Percentiles rank a stretch among this genome's conserved stretches.
These are phyloP conservation scores for Ginglymostoma cirratum DNA, from an alignment of 2,113 vertebrate genomes.

Conservation along the genomic window DNA sequence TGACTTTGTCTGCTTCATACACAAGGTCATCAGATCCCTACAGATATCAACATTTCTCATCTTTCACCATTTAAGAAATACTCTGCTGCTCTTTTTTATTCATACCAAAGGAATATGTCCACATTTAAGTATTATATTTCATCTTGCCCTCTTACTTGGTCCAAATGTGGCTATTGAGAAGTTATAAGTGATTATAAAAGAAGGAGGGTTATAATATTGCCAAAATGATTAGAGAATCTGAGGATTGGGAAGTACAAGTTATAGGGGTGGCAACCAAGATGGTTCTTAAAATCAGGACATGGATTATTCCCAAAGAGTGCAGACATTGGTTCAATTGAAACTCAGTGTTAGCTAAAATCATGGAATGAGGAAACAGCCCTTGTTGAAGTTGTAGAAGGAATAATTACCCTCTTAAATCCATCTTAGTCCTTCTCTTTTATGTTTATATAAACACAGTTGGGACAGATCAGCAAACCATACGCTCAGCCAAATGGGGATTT, in stretches of 20 bases:
- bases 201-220: background rate
- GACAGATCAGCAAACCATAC: background rate
- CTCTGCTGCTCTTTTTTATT: background rate
- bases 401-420: constrained; percentile 16
- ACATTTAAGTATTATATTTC: background rate
- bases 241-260: background rate
- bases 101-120: background rate
- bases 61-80: no score
- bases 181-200: background rate
- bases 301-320: background rate
- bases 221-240: background rate
- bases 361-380: constrained; percentile 11
- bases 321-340: background rate
- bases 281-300: background rate
- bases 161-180: background rate
- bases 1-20: background rate
- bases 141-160: background rate
- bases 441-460: background rate
- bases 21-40: background rate
- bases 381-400: background rate
- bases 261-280: background rate
- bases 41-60: background rate
- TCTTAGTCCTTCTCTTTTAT: background rate
- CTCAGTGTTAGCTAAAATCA: background rate
- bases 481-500: background rate